These are phyloP conservation scores for Phragmatobia fuliginosa DNA, from an alignment of 2,888 invertebrate species.

Conservation along the genomic window DNA sequence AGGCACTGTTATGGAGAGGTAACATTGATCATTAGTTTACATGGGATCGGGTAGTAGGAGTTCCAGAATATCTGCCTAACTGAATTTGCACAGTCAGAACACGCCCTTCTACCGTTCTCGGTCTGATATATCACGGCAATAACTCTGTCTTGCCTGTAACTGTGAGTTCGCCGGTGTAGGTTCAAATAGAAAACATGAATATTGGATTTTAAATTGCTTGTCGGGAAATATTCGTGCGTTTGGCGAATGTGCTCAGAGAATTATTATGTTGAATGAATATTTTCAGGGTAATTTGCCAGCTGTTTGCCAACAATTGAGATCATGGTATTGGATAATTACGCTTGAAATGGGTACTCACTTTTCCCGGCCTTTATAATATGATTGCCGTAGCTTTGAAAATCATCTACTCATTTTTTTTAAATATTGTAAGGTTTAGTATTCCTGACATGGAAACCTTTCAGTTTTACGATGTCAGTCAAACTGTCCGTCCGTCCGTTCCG, in stretches of 20 bases:
- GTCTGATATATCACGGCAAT: slow-evolving; percentile 15
- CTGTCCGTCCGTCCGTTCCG: too few species aligned
- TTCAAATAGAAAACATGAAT: slow-evolving; percentile 27
- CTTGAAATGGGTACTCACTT: neutral
- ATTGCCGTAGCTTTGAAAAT: neutral
- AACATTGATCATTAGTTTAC: too few species aligned
- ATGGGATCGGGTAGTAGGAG: too few species aligned
- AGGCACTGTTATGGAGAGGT: too few species aligned
- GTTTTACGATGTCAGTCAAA: too few species aligned
- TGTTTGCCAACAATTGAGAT: neutral
- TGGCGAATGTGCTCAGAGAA: neutral
- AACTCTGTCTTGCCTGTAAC: slow-evolving; percentile 5
- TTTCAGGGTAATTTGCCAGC: neutral
- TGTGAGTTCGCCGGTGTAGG: neutral
- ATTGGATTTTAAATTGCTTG: slow-evolving; percentile 30
- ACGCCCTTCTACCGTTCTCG: neutral
- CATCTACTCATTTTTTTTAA: neutral
- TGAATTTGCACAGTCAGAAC: neutral
- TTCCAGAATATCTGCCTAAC: neutral
- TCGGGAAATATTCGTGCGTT: slow-evolving; percentile 23
- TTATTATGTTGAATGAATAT: neutral
- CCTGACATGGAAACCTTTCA: too few species aligned
- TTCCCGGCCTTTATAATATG: too few species aligned
- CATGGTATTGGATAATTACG: neutral
- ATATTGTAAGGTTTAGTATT: too few species aligned